A percentile compares a stretch with the other conserved stretches of the same genome.
Conservation (phyloP, 2,888 invertebrate genomes). For the Balanococcus diminutus region DNA sequence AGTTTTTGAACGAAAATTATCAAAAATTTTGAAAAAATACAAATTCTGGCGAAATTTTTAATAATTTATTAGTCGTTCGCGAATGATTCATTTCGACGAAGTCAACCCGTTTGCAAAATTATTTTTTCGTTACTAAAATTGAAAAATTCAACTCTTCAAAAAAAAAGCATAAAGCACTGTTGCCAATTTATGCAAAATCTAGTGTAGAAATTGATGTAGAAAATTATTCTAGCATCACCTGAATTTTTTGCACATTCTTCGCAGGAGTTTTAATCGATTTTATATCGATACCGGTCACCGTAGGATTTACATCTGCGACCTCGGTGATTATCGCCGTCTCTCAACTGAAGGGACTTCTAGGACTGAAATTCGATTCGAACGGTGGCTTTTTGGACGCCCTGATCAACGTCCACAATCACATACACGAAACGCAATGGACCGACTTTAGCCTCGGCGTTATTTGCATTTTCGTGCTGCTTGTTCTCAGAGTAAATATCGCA, state of each 20-base stretch:
- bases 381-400: conserved; percentile 79
- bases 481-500: conserved; percentile 72
- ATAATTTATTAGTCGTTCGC: not conserved
- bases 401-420: conserved; percentile 71
- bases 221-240: no score
- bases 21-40: no score
- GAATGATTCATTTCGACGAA: not conserved
- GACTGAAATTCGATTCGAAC: conserved; percentile 74
- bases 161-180: not conserved
- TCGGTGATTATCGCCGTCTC: conserved; percentile 88
- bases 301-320: conserved; percentile 89
- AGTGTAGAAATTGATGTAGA: no score
- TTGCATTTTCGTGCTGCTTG: conserved; percentile 75
- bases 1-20: no score
- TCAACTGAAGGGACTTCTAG: conserved; percentile 78
- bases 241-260: conserved; percentile 56
- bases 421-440: conserved; percentile 71
- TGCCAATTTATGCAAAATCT: not conserved
- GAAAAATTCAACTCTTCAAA: no score
- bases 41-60: no score
- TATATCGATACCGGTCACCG: conserved; percentile 87
- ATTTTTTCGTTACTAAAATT: no score
- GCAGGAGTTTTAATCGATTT: conserved; percentile 86
- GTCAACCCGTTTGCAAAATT: no score
- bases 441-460: conserved; percentile 75